These are phyloP conservation scores for Silurus glanis DNA, from an alignment of 2,113 vertebrate species.

Conservation along the genomic window DNA sequence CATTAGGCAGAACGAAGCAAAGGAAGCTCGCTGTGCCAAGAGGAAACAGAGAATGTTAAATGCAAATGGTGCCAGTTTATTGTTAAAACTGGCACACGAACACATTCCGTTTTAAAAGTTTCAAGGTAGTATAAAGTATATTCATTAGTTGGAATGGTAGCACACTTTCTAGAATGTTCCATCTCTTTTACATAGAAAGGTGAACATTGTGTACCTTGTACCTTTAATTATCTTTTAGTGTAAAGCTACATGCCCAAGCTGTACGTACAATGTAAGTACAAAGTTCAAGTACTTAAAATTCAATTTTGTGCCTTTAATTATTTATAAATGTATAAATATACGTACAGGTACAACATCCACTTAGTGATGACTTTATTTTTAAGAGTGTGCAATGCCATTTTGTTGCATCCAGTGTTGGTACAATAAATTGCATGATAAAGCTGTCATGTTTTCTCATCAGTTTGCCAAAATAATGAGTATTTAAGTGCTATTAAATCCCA, in stretches of 20 bases:
- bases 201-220: not conserved
- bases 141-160: not conserved
- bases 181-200: not conserved
- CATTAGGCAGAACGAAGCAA: not conserved
- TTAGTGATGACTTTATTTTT: not conserved
- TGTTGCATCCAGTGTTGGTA: not conserved
- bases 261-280: not conserved
- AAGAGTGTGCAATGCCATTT: not conserved
- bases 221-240: not conserved
- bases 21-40: not conserved
- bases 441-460: not conserved
- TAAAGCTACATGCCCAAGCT: not conserved
- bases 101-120: too few relatives aligned
- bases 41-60: not conserved
- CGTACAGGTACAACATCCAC: not conserved
- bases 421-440: not conserved
- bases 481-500: not conserved
- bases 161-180: not conserved
- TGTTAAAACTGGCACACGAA: too few relatives aligned
- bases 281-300: not conserved
- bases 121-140: not conserved
- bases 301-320: not conserved
- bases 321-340: not conserved
- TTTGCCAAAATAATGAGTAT: not conserved
- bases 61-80: not conserved